phyloP scores from a whole-genome alignment of 1,140 invertebrate genomes.

The Drosophila prosaltans region DNA sequence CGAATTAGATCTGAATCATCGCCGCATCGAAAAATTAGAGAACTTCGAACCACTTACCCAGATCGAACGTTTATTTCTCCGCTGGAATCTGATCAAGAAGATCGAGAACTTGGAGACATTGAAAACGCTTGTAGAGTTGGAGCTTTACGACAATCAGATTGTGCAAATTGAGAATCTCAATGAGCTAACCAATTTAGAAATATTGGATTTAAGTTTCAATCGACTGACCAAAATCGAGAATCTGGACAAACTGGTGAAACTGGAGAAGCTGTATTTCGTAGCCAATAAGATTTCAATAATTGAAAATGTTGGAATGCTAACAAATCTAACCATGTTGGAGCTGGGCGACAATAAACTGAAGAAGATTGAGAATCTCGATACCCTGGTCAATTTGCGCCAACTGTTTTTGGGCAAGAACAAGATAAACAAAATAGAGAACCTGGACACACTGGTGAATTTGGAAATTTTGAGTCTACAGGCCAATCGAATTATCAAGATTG shows the following conservation, averaged over 20 bases:
- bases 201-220: conserved; percentile 98
- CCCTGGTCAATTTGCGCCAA: conserved; percentile 88
- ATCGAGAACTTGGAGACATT: conserved; percentile 94
- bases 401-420: conserved; percentile 98
- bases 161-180: conserved; percentile 95
- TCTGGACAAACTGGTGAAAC: conserved; percentile 90
- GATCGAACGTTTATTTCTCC: conserved; percentile 90
- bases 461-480: conserved; percentile 94
- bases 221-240: conserved; percentile 95
- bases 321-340: conserved; percentile 93
- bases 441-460: conserved; percentile 90
- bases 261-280: conserved; percentile 95
- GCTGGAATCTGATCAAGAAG: conserved; percentile 97
- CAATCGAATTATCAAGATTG: conserved; percentile 94
- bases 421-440: conserved; percentile 94
- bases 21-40: conserved; percentile 91
- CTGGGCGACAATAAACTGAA: conserved; percentile 94
- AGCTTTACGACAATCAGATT: conserved; percentile 98
- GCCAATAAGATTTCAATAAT: conserved; percentile 97
- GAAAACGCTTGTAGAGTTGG: conserved; percentile 91
- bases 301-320: conserved; percentile 93
- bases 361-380: conserved; percentile 93
- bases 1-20: conserved; percentile 92
- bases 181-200: conserved; percentile 92
- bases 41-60: conserved; percentile 90